Evolutionary conservation across 2,797 vertebrate genomes (phyloP).

Genomic region (Gymnocypris eckloni): DNA sequence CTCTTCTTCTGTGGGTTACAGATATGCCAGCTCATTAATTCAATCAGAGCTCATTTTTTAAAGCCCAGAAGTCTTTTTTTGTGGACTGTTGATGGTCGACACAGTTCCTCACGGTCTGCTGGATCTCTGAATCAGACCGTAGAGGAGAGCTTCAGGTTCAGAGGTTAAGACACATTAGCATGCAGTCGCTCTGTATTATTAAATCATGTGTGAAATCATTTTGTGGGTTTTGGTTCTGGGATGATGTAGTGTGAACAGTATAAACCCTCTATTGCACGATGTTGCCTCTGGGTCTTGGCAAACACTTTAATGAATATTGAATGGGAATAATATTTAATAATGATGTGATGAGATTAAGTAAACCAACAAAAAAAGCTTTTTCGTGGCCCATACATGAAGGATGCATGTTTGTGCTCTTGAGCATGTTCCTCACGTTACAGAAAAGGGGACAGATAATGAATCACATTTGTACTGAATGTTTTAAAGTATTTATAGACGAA

Average conservation of each 20-base stretch:
- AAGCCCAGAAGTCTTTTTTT: slow-evolving; percentile 47
- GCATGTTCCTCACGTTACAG: no score
- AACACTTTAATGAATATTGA: background rate
- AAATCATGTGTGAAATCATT: background rate
- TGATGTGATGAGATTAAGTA: background rate
- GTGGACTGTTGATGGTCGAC: slow-evolving; percentile 52
- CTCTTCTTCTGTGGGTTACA: background rate
- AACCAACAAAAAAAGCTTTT: background rate
- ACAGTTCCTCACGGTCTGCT: slow-evolving; percentile 47
- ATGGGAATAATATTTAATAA: background rate
- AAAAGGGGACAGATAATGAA: no score
- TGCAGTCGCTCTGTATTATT: slow-evolving; percentile 22
- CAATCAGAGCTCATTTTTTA: slow-evolving; percentile 38
- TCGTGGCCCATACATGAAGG: background rate
- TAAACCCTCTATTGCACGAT: background rate
- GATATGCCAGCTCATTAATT: background rate
- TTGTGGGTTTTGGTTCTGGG: background rate
- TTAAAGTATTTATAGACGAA: no score
- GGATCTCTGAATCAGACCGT: slow-evolving; percentile 48
- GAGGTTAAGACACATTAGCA: slow-evolving; percentile 9
- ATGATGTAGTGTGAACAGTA: background rate
- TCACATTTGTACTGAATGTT: no score
- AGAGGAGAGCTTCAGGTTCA: background rate
- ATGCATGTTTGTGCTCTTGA: background rate
- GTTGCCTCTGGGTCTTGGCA: background rate